phyloP scores from a whole-genome alignment of 2,113 vertebrate species.

The Menura novaehollandiae region DNA sequence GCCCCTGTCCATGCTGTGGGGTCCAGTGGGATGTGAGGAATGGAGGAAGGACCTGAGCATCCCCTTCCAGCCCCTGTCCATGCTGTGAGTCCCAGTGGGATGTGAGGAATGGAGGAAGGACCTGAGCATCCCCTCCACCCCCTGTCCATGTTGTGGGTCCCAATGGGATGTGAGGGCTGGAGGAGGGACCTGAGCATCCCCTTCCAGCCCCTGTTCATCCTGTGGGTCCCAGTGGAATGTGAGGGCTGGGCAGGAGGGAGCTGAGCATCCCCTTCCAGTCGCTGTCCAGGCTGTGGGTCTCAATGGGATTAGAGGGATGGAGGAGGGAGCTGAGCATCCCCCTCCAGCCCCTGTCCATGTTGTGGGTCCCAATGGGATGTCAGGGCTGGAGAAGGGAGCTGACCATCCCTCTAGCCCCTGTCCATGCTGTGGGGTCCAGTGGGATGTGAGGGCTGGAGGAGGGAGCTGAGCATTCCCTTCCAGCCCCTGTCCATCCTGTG shows the following conservation, averaged over 20 bases:
- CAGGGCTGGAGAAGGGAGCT: neutral
- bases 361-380: accelerated
- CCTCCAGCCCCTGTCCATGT: neutral
- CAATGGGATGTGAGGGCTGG: accelerated
- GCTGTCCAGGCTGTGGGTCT: neutral
- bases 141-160: accelerated
- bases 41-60: too few relatives aligned
- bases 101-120: neutral
- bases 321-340: too few relatives aligned
- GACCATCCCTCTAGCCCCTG: neutral
- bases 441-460: neutral
- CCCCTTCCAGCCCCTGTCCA: too few relatives aligned
- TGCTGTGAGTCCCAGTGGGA: neutral
- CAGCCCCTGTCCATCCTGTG: accelerated
- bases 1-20: too few relatives aligned
- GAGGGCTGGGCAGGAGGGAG: neutral
- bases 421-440: accelerated
- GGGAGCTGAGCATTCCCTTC: too few relatives aligned
- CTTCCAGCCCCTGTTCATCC: too few relatives aligned
- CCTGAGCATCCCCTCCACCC: accelerated
- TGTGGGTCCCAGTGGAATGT: too few relatives aligned
- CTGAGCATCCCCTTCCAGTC: accelerated
- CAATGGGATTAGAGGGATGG: accelerated
- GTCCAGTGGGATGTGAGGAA: too few relatives aligned
- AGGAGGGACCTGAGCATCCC: neutral